A percentile compares a stretch with the other conserved stretches of the same genome.
Conservation (phyloP, 1,140 invertebrate species). For the Macrobrachium rosenbergii region DNA sequence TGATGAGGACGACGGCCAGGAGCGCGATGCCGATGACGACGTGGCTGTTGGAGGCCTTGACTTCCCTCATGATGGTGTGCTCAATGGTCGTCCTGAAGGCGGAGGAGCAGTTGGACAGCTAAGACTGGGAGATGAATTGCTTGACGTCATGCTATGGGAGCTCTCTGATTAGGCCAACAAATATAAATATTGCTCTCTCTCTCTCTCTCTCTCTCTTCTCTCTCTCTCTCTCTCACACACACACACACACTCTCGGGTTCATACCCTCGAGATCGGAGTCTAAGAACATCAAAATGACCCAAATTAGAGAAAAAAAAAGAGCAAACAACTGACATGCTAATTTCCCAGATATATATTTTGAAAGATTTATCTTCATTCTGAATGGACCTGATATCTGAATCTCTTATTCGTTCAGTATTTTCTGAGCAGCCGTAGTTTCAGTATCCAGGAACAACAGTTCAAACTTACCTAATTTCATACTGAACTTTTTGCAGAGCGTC, state of each 20-base stretch:
- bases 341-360: background rate
- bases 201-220: too few relatives aligned
- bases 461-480: slow-evolving; percentile 57
- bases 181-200: too few relatives aligned
- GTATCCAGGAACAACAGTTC: background rate
- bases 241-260: too few relatives aligned
- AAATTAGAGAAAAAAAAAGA: too few relatives aligned
- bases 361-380: background rate
- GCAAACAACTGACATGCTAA: too few relatives aligned
- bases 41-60: slow-evolving; percentile 79
- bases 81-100: slow-evolving; percentile 47
- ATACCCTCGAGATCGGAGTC: too few relatives aligned
- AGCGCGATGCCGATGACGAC: slow-evolving; percentile 80
- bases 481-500: slow-evolving; percentile 66
- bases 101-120: background rate
- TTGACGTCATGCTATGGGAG: too few relatives aligned
- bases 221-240: too few relatives aligned
- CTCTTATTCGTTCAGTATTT: background rate
- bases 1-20: slow-evolving; percentile 81
- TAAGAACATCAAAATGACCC: too few relatives aligned
- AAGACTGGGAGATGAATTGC: background rate
- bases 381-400: background rate
- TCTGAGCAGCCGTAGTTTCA: background rate
- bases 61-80: slow-evolving; percentile 46
- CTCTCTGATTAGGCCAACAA: too few relatives aligned